These are phyloP conservation scores for Epinotia ramella DNA, from an alignment of 2,888 invertebrate genomes.

Conservation along the genomic window DNA sequence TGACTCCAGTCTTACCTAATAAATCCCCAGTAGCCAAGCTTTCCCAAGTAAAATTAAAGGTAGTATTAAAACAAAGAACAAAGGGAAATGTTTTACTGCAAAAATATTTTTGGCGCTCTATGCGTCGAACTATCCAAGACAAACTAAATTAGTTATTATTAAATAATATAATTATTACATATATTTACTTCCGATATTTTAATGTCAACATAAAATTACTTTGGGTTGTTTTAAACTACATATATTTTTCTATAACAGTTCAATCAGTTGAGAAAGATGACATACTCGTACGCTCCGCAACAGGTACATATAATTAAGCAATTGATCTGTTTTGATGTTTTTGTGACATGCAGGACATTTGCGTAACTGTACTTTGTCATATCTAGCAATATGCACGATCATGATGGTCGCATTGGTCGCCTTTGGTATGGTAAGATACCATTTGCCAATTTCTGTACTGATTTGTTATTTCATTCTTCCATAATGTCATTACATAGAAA, in stretches of 20 bases:
- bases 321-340: slow-evolving; percentile 37
- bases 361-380: neutral
- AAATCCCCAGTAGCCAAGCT: neutral
- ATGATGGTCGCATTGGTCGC: no score
- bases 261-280: slow-evolving; percentile 41
- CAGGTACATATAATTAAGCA: slow-evolving; percentile 34
- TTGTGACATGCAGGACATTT: neutral
- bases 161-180: no score
- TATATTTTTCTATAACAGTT: slow-evolving; percentile 44
- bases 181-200: no score
- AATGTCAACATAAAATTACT: neutral
- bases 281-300: slow-evolving; percentile 34
- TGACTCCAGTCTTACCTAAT: neutral
- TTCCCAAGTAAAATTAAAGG: neutral
- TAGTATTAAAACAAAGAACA: no score
- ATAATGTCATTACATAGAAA: no score
- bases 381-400: neutral
- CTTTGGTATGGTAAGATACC: neutral
- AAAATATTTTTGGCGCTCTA: no score
- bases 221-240: slow-evolving; percentile 28
- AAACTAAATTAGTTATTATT: no score
- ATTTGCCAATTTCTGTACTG: neutral
- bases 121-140: no score
- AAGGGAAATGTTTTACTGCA: no score
- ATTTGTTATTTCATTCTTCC: no score